Percentiles rank a stretch among this genome's conserved stretches.
Conservation (phyloP, 2,113 vertebrate species). For the Polypterus senegalus region DNA sequence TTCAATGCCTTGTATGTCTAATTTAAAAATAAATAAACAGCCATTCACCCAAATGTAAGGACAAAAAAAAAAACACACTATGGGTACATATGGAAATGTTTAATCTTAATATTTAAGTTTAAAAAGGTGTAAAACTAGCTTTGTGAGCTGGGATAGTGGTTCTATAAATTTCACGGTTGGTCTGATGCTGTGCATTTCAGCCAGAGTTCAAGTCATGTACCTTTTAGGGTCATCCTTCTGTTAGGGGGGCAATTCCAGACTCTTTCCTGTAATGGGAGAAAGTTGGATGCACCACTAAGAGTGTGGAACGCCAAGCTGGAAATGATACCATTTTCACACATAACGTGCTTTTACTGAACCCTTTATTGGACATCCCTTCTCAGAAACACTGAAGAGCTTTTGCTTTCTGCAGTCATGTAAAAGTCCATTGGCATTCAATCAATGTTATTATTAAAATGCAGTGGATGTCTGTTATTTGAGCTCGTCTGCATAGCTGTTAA, state of each 20-base stretch:
- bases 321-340: not conserved
- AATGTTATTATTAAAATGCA: no score
- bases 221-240: not conserved
- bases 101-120: slow-evolving; percentile 36
- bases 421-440: no score
- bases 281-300: not conserved
- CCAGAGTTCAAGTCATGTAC: slow-evolving; percentile 17
- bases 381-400: no score
- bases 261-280: slow-evolving; percentile 13
- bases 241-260: slow-evolving; percentile 8
- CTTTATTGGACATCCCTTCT: no score
- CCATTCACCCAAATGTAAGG: slow-evolving; percentile 13
- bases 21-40: slow-evolving; percentile 63
- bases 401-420: no score
- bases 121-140: slow-evolving; percentile 22
- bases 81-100: slow-evolving; percentile 28
- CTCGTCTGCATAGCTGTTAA: no score
- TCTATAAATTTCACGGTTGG: slow-evolving; percentile 26
- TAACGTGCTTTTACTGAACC: no score
- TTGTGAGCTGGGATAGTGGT: slow-evolving; percentile 24
- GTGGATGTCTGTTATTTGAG: no score
- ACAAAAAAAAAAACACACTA: no score
- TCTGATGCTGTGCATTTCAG: slow-evolving; percentile 14
- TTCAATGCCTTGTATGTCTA: slow-evolving; percentile 61
- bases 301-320: not conserved